Percentiles rank a stretch among this genome's conserved stretches.
phyloP scores from a whole-genome alignment of 2,888 invertebrate species.

The Patella caerulea region DNA sequence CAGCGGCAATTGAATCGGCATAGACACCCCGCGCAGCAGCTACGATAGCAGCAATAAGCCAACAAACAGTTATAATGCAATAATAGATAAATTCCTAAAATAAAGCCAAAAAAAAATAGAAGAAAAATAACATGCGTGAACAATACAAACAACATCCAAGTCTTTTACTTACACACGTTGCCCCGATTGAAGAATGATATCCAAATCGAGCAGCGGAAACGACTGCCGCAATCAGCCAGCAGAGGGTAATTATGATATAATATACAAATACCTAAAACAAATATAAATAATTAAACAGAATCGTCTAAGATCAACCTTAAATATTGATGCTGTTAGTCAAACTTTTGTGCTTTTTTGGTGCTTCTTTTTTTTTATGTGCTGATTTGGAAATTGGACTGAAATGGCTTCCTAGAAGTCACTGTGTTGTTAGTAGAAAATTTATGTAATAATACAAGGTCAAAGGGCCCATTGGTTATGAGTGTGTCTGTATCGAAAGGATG shows the following conservation, averaged over 20 bases:
- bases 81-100: constrained; percentile 46
- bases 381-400: no score
- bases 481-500: no score
- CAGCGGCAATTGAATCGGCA: constrained; percentile 37
- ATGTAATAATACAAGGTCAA: no score
- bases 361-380: no score
- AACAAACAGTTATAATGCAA: constrained; percentile 35
- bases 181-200: constrained; percentile 36
- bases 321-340: no score
- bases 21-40: constrained; percentile 31
- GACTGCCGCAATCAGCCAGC: constrained; percentile 44
- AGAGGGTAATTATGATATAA: constrained; percentile 36
- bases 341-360: neutral
- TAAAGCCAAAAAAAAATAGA: neutral
- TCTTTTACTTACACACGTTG: constrained; percentile 43
- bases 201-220: constrained; percentile 36
- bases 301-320: no score
- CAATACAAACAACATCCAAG: no score
- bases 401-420: no score
- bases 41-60: constrained; percentile 44
- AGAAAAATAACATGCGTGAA: no score
- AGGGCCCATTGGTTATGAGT: no score
- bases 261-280: constrained; percentile 43
- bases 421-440: no score
- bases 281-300: neutral